Evolutionary conservation across 2,888 invertebrate genomes (phyloP), one percentile per base, ranked within the genome.

Genomic region (Meiosimyza platycephala): DNA sequence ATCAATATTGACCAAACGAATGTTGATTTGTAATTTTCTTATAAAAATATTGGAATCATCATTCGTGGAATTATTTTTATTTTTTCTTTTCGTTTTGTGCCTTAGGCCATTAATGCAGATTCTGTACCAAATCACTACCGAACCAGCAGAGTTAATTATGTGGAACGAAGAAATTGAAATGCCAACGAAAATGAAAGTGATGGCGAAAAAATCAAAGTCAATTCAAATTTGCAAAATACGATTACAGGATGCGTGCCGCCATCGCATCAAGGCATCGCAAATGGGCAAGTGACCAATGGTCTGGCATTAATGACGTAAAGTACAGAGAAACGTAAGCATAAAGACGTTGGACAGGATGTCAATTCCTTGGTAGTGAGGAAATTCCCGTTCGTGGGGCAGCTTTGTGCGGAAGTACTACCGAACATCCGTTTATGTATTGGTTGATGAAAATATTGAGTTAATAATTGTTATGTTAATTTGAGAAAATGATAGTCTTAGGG

Each of bases 191-290:
- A 50, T 33, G 64, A 50, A 47, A 62, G 16, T 62, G 33, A 62
- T 62, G 28, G 62, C 62, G 33, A 62, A 64, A 40, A 64, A 48
- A 64, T 64, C 64, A 33, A 22, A 64, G 28, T 50, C 64, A 64
- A 64, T 64, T 64, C 64, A 64, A 64, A 64, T 64, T 64, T 64
- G 48, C n/a, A 47, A 62, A 62, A 62, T 13, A 28, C 22, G 22
- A 28, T 57, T 28, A 28, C 64, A 64, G 50, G 64, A 64, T 64
- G 50, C 48, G 15, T 62, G 62, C n/a, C 50, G 64, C 64, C 50
- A 22, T 13, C 59, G 11, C 18, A 22, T 22, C 59, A 22, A 1
- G 22, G 50, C 64, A 50, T 13, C 50, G 15, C 11, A 18, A 16
- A 48, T 50, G 62, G 40, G n/a, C 40, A 13, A 9, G n/a, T 64